Evolutionary conservation across 2,113 vertebrate genomes (phyloP), one percentile per base, ranked within the genome.

Genomic region (Gymnorhina tibicen): DNA sequence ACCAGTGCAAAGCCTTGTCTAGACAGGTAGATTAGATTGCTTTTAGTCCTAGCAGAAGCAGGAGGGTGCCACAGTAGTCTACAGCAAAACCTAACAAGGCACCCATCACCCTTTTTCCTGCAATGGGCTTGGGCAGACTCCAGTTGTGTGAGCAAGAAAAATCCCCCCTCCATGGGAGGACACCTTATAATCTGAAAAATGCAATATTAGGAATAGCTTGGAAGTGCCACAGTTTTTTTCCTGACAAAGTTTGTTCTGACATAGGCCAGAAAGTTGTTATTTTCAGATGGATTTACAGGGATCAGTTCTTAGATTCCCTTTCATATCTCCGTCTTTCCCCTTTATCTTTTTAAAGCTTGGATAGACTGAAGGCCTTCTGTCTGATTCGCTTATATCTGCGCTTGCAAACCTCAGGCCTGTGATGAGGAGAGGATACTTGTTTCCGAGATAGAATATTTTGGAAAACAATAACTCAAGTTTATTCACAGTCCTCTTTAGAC

Each of bases 21-120:
- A 96, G 96, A 96, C 95, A 93, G 94, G 89, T 89, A 95, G 94
- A 98, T 98, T 94, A 97, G 81, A 95, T 86, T 96, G 82, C 88
- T 79, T 94, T 97, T 75, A 58, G 27, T 89, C 35, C 66, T 92
- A 77, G 64, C 63, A 91, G 85, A 93, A 63, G 50, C 62, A 82
- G 52, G 41, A 95, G 67, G 37, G 56, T 94, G 69, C 62, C 0
- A 0, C 73, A 73, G 50, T 30, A 20, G 66, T 92, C 96, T 88
- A 49, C 47, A 89, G 67, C 79, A 95, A 91, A 95, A 41, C 42
- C 72, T 91, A 69, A 63, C 72, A 80, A 83, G n/a, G 35, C 41
- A 81, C 68, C 46, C 26, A 19, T 67, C 52, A 59, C n/a, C 19
- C 7, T 83, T 70, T 74, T 49, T 35, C 35, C 23, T 79, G 49